Evolutionary conservation across 2,113 vertebrate genomes (phyloP).

Genomic region (Penelope pileata): DNA sequence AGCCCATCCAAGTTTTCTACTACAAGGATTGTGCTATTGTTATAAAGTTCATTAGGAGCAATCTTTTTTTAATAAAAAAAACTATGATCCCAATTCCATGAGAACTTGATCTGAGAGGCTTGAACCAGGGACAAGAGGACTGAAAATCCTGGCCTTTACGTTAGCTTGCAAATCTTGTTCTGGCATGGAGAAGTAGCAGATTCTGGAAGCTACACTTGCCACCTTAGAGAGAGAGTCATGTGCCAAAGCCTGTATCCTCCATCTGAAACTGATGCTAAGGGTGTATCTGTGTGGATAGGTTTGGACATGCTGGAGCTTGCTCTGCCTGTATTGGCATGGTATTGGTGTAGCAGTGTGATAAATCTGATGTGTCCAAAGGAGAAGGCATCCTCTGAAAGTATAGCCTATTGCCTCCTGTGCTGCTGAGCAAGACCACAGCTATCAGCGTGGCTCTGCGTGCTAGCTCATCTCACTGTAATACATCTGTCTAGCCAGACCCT

Average conservation of each 20-base stretch:
- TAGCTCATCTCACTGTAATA: background rate
- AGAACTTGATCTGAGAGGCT: background rate
- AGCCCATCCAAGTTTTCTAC: background rate
- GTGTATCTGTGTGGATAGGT: rapidly evolving
- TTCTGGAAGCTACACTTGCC: background rate
- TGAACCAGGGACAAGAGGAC: background rate
- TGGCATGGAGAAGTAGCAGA: background rate
- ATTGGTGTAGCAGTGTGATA: background rate
- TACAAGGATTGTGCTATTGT: background rate
- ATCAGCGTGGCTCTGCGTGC: background rate
- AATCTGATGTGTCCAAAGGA: background rate
- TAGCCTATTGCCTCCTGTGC: background rate
- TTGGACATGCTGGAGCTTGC: background rate
- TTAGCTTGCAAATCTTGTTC: background rate
- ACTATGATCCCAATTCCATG: rapidly evolving
- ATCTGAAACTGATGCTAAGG: background rate
- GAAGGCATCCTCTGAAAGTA: background rate
- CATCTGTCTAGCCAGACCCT: background rate
- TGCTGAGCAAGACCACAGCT: background rate
- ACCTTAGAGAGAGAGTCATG: background rate
- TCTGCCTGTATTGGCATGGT: background rate
- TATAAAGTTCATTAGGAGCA: background rate
- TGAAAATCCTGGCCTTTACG: background rate
- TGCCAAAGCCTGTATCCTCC: background rate
- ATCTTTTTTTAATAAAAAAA: background rate